Percentiles rank a stretch among this genome's conserved stretches.
phyloP scores from a whole-genome alignment of 2,797 vertebrate genomes.

The Neosilurus mollespiculum region DNA sequence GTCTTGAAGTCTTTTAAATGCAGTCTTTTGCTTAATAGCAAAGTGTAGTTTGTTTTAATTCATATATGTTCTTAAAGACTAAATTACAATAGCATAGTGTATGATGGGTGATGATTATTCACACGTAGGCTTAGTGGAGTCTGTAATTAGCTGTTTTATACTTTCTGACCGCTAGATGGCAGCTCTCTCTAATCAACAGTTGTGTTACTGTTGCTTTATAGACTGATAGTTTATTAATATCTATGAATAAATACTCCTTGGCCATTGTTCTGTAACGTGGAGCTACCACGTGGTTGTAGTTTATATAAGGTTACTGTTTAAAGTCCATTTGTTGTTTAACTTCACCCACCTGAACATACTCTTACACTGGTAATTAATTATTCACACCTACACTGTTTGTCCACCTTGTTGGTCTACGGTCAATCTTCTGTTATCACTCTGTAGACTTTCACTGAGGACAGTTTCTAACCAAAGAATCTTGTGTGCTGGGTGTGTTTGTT shows the following conservation, averaged over 20 bases:
- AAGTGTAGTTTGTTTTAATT: not conserved
- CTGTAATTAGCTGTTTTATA: not conserved
- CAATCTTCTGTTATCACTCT: not conserved
- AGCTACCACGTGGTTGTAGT: not conserved
- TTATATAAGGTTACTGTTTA: not conserved
- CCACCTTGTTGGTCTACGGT: not conserved
- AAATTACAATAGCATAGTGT: not conserved
- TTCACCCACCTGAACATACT: not conserved
- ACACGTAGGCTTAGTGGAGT: not conserved
- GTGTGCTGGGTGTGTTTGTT: not conserved
- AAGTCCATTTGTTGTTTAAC: not conserved
- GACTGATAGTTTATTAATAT: not conserved
- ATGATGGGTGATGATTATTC: not conserved
- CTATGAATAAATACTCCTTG: not conserved
- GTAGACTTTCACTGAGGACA: not conserved
- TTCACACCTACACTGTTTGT: not conserved
- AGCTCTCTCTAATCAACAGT: conserved; percentile 22
- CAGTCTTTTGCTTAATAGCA: not conserved
- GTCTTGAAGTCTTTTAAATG: not conserved
- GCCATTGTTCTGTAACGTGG: not conserved
- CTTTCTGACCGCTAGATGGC: conserved; percentile 35
- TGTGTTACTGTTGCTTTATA: not conserved
- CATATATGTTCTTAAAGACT: not conserved
- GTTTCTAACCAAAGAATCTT: not conserved
- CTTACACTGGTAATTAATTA: not conserved